Evolutionary conservation across 2,888 invertebrate species (phyloP), one percentile per base, ranked within the genome.

Genomic region (Orthosia incerta): DNA sequence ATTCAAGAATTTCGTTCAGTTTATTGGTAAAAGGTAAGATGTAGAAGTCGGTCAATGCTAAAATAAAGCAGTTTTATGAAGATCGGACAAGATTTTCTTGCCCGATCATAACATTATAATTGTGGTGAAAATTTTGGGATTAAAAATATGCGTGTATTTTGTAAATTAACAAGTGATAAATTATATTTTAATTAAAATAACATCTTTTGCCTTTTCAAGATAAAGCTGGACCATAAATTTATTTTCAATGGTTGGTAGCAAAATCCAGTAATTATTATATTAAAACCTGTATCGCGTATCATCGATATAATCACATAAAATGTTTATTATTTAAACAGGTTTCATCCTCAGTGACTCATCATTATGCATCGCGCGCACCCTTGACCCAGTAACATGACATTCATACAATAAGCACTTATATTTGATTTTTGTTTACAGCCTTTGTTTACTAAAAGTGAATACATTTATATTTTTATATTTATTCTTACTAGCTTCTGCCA

Each of bases 371-470:
- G 59, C 15, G 59, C 15, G 4, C 11, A 74, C 55, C 82, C 84
- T 83, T 87, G 86, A 87, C 80, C 75, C 15, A 80, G 71, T 71
- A 75, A 71, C 63, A 62, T 77, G 77, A 79, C 82, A 82, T 85
- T 82, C 74, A 73, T 76, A 66, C 48, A 69, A 65, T 51, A 64
- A 72, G 23, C 0, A 70, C 15, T 31, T 51, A 31, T n/a, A 31
- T 15, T 31, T 31, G 59, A 20, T 31, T 64, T 55, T 60, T 63
- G 46, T 79, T 60, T 39, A 48, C n/a, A 31, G 48, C 16, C 13
- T 66, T 7, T 3, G 16, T 23, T 48, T 5, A 46, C 12, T 16
- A 16, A 20, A 9, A 15, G 13, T 15, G 15, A 3, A 13, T 45
- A 9, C 45, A 39, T 55, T 16, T 23, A 16, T 26, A 56, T 26